Percentiles rank a stretch among this genome's conserved stretches.
phyloP scores from a whole-genome alignment of 2,113 vertebrate species.

The Semicossyphus pulcher region DNA sequence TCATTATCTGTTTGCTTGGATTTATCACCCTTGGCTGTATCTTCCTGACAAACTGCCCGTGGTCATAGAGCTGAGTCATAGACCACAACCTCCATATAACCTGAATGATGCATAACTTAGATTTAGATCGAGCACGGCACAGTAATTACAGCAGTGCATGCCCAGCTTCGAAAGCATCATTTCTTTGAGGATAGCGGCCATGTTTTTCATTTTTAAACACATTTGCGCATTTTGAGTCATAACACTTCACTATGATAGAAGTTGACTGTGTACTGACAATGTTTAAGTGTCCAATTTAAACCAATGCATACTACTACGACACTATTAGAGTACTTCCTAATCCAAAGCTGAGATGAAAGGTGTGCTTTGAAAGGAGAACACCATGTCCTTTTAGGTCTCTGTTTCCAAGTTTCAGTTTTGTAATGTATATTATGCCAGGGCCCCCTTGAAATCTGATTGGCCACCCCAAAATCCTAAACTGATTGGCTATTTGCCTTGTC shows the following conservation, averaged over 20 bases:
- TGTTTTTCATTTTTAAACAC: neutral
- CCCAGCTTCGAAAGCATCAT: neutral
- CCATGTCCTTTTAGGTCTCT: too few relatives aligned
- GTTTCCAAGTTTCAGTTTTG: too few relatives aligned
- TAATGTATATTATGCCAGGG: too few relatives aligned
- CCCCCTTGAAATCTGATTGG: too few relatives aligned
- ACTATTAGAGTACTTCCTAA: neutral
- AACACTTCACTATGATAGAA: too few relatives aligned
- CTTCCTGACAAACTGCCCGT: constrained; percentile 9
- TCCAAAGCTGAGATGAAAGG: too few relatives aligned
- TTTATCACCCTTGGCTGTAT: constrained; percentile 10
- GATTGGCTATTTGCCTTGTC: too few relatives aligned
- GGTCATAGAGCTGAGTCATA: constrained; percentile 36
- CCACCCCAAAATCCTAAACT: too few relatives aligned
- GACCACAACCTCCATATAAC: constrained; percentile 14
- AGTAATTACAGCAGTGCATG: constrained; percentile 14
- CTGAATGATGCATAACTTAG: constrained; percentile 15
- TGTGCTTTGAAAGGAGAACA: too few relatives aligned
- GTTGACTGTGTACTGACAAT: too few relatives aligned
- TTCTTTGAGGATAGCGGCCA: neutral
- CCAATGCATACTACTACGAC: neutral
- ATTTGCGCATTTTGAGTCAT: neutral
- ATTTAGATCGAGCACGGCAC: constrained; percentile 24
- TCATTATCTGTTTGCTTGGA: constrained; percentile 11
- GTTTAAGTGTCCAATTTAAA: neutral